Percentiles rank a stretch among this genome's conserved stretches.
phyloP scores from a whole-genome alignment of 2,797 vertebrate species.

The Aldrovandia affinis region DNA sequence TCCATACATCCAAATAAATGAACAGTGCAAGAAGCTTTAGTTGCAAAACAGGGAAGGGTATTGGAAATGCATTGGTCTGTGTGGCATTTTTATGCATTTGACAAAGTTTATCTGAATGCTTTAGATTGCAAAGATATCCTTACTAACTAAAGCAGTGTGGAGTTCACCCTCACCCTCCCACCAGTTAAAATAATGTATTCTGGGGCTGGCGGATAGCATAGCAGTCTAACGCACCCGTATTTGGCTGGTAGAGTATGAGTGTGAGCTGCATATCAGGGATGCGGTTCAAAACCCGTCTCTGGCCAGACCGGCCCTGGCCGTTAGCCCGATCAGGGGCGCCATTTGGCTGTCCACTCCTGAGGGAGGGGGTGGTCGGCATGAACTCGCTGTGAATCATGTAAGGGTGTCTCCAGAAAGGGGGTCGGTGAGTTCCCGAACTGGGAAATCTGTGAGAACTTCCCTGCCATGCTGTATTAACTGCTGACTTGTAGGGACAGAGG shows the following conservation, averaged over 20 bases:
- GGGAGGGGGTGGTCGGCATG: too few relatives aligned
- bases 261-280: too few relatives aligned
- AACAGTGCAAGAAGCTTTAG: background rate
- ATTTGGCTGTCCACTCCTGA: background rate
- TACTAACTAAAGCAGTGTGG: too few relatives aligned
- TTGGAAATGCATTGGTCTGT: background rate
- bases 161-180: too few relatives aligned
- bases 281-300: too few relatives aligned
- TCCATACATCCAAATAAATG: background rate
- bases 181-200: background rate
- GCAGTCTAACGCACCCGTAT: too few relatives aligned
- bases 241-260: too few relatives aligned
- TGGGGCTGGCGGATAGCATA: too few relatives aligned
- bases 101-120: background rate
- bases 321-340: background rate
- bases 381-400: too few relatives aligned
- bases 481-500: background rate
- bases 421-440: too few relatives aligned
- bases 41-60: background rate
- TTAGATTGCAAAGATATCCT: background rate
- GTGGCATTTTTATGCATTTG: background rate
- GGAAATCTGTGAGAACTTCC: background rate
- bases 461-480: background rate
- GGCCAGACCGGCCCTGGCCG: too few relatives aligned
- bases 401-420: too few relatives aligned